These are phyloP conservation scores for Galendromus occidentalis DNA, from an alignment of 1,140 invertebrate species.

Conservation along the genomic window DNA sequence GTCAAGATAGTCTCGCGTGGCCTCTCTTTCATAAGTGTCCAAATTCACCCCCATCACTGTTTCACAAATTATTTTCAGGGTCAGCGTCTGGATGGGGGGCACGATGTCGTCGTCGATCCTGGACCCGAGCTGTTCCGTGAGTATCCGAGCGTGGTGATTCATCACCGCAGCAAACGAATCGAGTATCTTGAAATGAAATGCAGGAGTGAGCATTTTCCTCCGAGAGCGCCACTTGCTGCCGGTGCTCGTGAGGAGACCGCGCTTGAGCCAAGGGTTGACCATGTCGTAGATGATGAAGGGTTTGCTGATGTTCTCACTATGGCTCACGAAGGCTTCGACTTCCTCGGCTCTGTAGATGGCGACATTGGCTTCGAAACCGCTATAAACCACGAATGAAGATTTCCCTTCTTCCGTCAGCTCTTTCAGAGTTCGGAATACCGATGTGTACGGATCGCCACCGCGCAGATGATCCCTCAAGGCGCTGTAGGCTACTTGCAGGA, in stretches of 20 bases:
- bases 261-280: neutral
- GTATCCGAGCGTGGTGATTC: constrained; percentile 30
- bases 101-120: constrained; percentile 27
- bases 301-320: neutral
- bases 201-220: constrained; percentile 33
- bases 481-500: neutral
- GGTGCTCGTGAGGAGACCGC: constrained; percentile 22
- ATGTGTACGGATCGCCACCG: neutral
- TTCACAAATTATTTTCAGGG: constrained; percentile 37
- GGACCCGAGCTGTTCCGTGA: constrained; percentile 19
- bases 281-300: neutral
- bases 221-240: constrained; percentile 31
- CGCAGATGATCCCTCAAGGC: neutral
- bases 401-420: neutral
- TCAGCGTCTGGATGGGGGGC: constrained; percentile 32
- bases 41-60: neutral
- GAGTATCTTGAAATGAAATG: constrained; percentile 36
- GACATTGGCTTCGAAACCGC: neutral
- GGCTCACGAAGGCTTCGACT: neutral
- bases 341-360: neutral
- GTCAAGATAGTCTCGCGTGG: neutral
- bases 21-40: neutral
- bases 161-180: constrained; percentile 33
- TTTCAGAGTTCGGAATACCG: neutral
- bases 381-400: neutral